A percentile compares a stretch with the other conserved stretches of the same genome.
Conservation (phyloP, 53 echinoderm and acorn worm species). For the Actinopyga echinites region DNA sequence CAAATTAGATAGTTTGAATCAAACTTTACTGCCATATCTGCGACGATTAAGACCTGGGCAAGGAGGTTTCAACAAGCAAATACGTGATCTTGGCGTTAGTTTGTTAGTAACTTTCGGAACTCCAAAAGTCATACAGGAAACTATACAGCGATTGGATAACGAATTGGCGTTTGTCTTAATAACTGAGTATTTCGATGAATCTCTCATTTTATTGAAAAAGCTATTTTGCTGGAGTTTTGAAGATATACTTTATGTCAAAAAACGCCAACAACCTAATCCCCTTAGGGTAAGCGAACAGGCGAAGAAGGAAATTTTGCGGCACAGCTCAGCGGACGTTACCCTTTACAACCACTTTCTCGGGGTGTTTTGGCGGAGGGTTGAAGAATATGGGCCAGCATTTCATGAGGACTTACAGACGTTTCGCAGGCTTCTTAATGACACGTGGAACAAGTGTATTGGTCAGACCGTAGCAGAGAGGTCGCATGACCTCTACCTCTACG, state of each 20-base stretch:
- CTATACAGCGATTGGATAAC: slow-evolving; percentile 27
- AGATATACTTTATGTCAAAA: slow-evolving; percentile 61
- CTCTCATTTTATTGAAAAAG: slow-evolving; percentile 50
- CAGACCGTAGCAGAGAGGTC: slow-evolving; percentile 1
- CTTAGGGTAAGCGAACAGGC: slow-evolving; percentile 9
- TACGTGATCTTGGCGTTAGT: neutral
- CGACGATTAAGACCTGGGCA: too few relatives aligned
- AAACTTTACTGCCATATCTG: neutral
- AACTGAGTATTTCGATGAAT: slow-evolving; percentile 70
- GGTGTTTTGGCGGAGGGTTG: slow-evolving; percentile 51
- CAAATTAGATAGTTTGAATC: neutral
- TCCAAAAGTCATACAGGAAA: neutral
- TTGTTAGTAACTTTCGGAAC: too few relatives aligned
- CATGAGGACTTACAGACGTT: slow-evolving; percentile 49
- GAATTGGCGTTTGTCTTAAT: slow-evolving; percentile 55
- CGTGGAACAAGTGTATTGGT: slow-evolving; percentile 31
- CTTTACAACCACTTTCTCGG: slow-evolving; percentile 61
- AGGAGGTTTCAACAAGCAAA: too few relatives aligned
- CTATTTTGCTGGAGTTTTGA: slow-evolving; percentile 55
- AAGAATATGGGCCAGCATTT: slow-evolving; percentile 57
- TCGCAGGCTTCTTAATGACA: slow-evolving; percentile 32
- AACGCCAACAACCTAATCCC: slow-evolving; percentile 45
- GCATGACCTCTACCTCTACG: neutral
- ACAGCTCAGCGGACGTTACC: slow-evolving; percentile 55
- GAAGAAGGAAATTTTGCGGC: slow-evolving; percentile 37